Evolutionary conservation across 2,113 vertebrate genomes (phyloP).

Genomic region (Lepus americanus): DNA sequence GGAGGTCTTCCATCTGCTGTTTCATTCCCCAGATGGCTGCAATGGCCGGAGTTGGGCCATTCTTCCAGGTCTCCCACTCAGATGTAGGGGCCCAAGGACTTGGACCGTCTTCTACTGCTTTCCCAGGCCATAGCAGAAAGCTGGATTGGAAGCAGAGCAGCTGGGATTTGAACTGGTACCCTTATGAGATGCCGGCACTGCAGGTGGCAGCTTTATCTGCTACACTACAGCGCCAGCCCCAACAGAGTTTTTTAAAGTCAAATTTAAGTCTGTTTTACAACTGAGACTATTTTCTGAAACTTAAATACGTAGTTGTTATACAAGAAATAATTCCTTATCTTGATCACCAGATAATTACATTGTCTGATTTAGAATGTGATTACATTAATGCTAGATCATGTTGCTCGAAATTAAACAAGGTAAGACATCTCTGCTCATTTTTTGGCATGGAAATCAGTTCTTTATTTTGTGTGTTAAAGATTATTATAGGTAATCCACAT

Average conservation of each 20-base stretch:
- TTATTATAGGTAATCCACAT: neutral
- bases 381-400: conserved; percentile 98
- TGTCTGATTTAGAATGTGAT: conserved; percentile 99
- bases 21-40: too few relatives aligned
- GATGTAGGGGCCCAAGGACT: too few relatives aligned
- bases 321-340: conserved; percentile 88
- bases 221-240: too few relatives aligned
- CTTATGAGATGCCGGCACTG: too few relatives aligned
- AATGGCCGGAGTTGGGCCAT: too few relatives aligned
- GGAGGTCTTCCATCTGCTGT: too few relatives aligned
- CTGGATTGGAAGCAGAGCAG: too few relatives aligned
- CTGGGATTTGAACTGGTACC: too few relatives aligned
- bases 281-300: conserved; percentile 17
- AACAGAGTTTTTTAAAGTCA: conserved; percentile 23
- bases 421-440: conserved; percentile 84
- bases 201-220: too few relatives aligned
- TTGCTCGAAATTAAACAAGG: conserved; percentile 99
- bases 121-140: too few relatives aligned
- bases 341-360: conserved; percentile 94
- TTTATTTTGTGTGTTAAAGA: conserved; percentile 28
- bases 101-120: too few relatives aligned
- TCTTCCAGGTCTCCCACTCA: too few relatives aligned
- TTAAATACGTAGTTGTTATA: conserved; percentile 40
- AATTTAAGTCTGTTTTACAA: conserved; percentile 6
- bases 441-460: neutral